Conservation (phyloP, 2,888 invertebrate genomes). For the Gandaritis pyraliata region DNA sequence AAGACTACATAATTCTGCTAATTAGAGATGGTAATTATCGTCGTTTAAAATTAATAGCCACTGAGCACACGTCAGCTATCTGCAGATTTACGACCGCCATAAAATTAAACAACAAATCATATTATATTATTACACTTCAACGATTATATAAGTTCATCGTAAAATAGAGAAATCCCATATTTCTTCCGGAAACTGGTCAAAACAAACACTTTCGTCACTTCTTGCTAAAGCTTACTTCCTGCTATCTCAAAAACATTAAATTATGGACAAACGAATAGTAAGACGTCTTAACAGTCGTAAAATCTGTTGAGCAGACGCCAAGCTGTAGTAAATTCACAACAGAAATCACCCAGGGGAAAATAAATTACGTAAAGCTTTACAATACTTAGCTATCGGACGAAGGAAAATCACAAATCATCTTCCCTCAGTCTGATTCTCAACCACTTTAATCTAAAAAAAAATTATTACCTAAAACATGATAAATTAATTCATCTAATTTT, state of each 20-base stretch:
- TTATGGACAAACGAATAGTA: no score
- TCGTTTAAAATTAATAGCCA: neutral
- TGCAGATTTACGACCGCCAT: constrained; percentile 2
- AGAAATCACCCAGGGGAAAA: no score
- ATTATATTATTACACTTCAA: constrained; percentile 5
- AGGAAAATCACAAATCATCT: no score
- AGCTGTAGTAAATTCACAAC: no score
- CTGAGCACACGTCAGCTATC: neutral
- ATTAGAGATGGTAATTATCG: no score
- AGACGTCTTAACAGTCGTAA: neutral
- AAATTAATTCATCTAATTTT: no score
- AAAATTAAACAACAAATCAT: constrained; percentile 8
- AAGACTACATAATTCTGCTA: no score
- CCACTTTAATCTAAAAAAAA: no score
- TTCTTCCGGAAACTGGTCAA: constrained; percentile 8
- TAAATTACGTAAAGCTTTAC: no score
- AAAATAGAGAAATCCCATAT: constrained; percentile 2
- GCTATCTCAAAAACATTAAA: constrained; percentile 1
- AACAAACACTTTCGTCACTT: constrained; percentile 7
- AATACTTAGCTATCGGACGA: no score
- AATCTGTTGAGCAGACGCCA: neutral
- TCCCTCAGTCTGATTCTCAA: no score
- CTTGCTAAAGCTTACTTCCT: constrained; percentile 5
- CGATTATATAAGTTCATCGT: constrained; percentile 13
- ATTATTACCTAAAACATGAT: no score